Percentiles rank a stretch among this genome's conserved stretches.
phyloP scores from a whole-genome alignment of 2,113 vertebrate genomes.

The Acinonyx jubatus region DNA sequence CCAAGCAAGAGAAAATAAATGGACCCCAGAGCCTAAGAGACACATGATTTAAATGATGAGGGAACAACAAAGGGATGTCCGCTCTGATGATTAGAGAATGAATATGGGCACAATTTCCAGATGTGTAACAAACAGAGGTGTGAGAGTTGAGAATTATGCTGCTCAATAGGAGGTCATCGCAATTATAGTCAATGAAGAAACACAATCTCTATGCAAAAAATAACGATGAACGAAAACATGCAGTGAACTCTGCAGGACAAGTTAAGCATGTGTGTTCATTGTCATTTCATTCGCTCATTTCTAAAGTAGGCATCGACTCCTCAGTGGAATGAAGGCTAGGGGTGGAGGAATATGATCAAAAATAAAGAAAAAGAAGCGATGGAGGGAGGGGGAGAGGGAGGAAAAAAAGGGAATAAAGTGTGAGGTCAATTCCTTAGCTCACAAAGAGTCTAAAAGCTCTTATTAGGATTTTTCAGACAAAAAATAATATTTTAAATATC shows the following conservation, averaged over 20 bases:
- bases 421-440: background rate
- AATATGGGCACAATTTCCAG: background rate
- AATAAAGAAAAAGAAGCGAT: background rate
- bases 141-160: conserved; percentile 7
- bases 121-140: background rate
- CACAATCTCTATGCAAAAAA: conserved; percentile 70
- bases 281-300: background rate
- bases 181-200: conserved; percentile 74
- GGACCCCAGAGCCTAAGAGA: background rate
- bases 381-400: background rate
- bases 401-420: background rate
- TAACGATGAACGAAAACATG: background rate
- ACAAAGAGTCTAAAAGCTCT: background rate
- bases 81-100: background rate
- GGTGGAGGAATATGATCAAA: background rate
- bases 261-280: background rate
- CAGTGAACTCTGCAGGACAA: background rate
- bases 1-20: conserved; percentile 19
- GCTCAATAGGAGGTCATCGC: background rate
- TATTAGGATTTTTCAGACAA: background rate
- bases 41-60: background rate
- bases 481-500: background rate
- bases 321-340: background rate
- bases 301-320: background rate
- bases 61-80: background rate